phyloP scores from a whole-genome alignment of 2,888 invertebrate species.

The Rhamnusium bicolor region DNA sequence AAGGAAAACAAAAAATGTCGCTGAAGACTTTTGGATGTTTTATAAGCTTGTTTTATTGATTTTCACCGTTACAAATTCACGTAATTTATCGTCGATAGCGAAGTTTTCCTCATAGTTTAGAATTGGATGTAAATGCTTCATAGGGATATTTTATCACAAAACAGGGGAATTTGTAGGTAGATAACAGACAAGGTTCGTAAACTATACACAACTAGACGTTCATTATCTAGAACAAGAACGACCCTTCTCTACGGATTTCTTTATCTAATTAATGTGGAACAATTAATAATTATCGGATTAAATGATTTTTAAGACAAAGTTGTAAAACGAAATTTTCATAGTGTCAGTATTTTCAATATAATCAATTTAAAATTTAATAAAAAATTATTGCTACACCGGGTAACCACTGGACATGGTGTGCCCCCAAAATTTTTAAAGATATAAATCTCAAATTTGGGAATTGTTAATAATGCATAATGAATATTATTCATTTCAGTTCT shows the following conservation, averaged over 20 bases:
- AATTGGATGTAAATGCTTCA: neutral
- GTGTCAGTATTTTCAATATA: too few relatives aligned
- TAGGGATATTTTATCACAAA: slow-evolving; percentile 11
- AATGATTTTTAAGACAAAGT: too few relatives aligned
- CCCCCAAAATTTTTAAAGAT: too few relatives aligned
- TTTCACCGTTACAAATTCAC: neutral
- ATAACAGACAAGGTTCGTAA: neutral
- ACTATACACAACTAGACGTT: neutral
- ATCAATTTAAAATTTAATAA: too few relatives aligned
- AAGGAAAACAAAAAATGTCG: neutral
- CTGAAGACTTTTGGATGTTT: neutral
- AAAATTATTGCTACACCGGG: too few relatives aligned
- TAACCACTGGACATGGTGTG: too few relatives aligned
- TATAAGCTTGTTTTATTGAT: neutral
- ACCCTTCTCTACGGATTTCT: neutral
- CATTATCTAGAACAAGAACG: neutral
- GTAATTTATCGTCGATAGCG: slow-evolving; percentile 3
- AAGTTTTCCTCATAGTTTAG: neutral
- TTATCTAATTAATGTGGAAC: neutral
- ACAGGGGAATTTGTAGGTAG: neutral
- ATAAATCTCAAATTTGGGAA: too few relatives aligned
- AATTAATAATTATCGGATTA: neutral
- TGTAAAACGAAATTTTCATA: too few relatives aligned
- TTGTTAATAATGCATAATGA: too few relatives aligned
- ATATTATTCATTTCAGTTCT: too few relatives aligned